Evolutionary conservation across 2,797 vertebrate genomes (phyloP), one percentile per base, ranked within the genome.

Genomic region (Myotis myotis): DNA sequence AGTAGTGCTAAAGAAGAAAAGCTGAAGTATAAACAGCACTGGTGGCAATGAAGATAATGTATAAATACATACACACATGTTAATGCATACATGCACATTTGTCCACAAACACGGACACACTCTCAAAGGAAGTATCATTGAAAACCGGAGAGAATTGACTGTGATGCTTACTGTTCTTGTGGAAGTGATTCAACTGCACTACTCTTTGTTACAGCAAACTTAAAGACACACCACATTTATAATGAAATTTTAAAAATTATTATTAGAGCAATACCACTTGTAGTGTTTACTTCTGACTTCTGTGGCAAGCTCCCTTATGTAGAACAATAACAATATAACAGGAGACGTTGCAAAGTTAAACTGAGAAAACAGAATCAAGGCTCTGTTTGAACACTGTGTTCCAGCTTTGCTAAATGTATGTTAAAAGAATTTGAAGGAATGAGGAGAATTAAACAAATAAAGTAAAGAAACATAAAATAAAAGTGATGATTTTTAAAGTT

Each of bases 71-170:
- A 3, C 5, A 20, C 0, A 10, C 47, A 22, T 76, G 20, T 5
- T 28, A 2, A 62, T 4, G 0, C 9, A 22, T 16, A 12, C 2
- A 5, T 15, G 19, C 1, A 8, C 4, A 5, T 49, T 47, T 25
- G 10, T 28, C 28, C 23, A 66, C 8, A 36, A 44, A 38, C 7
- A 30, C 5, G 53, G 30, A 36, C 4, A 41, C 20, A 36, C 66
- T 10, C 33, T 47, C 28, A 82, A 41, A 38, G 8, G 20, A 55
- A 55, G 23, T 15, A 19, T 12, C 38, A 55, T 33, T 82, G 6
- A 85, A 13, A n/a, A 70, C 9, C 13, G 4, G 10, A 62, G 28
- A 53, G 22, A 75, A 53, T 13, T 30, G 41, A 53, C 17, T 9
- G 4, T 8, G 3, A 55, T 49, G 49, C 13, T n/a, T 4, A 20